phyloP scores from a whole-genome alignment of 2,797 vertebrate species.

The Tympanoctomys barrerae region DNA sequence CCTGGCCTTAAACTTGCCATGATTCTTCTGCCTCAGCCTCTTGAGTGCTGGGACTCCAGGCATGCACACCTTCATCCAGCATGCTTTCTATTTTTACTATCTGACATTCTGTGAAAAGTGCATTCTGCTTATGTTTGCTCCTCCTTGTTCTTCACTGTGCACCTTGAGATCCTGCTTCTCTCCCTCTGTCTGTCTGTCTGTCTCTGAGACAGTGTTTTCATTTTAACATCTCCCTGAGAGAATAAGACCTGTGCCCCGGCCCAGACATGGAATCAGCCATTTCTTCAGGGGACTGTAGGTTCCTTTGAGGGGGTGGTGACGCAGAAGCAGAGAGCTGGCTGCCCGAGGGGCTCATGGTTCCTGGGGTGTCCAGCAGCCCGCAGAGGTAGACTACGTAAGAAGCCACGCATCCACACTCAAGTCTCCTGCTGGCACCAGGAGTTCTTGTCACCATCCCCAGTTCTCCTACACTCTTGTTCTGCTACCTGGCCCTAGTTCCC shows the following conservation, averaged over 20 bases:
- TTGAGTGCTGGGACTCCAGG: not conserved
- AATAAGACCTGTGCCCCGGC: not conserved
- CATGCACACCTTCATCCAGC: not conserved
- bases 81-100: not conserved
- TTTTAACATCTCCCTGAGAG: not conserved
- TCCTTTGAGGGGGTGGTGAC: not conserved
- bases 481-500: not conserved
- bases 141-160: not conserved
- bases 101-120: too few species aligned
- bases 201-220: not conserved
- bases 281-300: not conserved
- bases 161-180: not conserved
- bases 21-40: not conserved
- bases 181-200: not conserved
- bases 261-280: not conserved
- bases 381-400: rapidly evolving
- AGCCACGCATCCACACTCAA: not conserved
- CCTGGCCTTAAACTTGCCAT: not conserved
- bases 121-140: not conserved
- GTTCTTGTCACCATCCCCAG: not conserved
- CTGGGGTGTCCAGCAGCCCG: too few species aligned
- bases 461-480: not conserved
- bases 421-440: rapidly evolving
- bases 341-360: not conserved
- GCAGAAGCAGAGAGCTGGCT: not conserved